Evolutionary conservation across 2,797 vertebrate genomes (phyloP).

Genomic region (Hafferia zeledoni): DNA sequence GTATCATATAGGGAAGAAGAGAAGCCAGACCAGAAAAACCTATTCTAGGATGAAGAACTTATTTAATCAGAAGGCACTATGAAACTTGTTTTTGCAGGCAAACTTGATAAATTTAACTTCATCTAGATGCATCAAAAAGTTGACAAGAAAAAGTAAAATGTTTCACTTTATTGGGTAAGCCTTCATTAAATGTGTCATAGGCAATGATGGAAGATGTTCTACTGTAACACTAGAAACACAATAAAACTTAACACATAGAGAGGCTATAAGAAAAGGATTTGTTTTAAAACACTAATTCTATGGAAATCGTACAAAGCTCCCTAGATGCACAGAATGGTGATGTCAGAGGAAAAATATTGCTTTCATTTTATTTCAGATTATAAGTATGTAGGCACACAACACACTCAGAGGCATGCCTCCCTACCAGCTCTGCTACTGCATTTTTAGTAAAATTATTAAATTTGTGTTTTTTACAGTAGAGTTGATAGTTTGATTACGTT

Average conservation of each 20-base stretch:
- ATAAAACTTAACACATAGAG: neutral
- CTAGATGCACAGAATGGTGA: neutral
- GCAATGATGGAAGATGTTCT: neutral
- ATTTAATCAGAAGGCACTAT: neutral
- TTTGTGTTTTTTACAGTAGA: neutral
- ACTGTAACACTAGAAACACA: neutral
- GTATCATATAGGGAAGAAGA: neutral
- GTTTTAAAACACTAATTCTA: neutral
- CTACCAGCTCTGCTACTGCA: neutral
- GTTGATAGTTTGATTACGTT: neutral
- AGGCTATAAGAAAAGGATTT: neutral
- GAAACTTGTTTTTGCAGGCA: neutral
- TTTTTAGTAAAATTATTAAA: neutral
- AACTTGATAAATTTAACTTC: neutral
- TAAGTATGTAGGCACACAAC: neutral
- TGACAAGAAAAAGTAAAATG: neutral
- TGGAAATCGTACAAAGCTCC: neutral
- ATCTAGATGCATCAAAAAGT: neutral
- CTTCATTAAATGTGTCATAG: neutral
- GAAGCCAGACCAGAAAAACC: neutral
- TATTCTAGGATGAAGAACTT: neutral
- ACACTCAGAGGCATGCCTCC: neutral
- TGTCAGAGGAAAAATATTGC: neutral
- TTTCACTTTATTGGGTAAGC: neutral
- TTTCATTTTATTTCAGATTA: neutral